Conservation (phyloP, 1,140 invertebrate genomes). For the Hycleus cichorii region DNA sequence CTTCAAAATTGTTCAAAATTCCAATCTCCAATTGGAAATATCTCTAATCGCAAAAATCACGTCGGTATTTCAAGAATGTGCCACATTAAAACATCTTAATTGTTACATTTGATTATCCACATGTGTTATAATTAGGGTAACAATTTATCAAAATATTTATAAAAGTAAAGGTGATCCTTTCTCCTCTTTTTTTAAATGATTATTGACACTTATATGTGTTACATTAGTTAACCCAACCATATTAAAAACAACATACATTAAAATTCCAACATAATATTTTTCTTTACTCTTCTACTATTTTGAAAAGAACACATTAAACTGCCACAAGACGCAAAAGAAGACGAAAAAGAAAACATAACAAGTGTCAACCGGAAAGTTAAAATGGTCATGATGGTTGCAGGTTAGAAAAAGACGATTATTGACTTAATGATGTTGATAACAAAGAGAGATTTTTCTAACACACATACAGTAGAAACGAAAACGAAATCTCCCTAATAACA, state of each 20-base stretch:
- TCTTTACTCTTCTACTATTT: neutral
- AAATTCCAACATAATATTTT: constrained; percentile 7
- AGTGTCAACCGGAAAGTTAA: constrained; percentile 26
- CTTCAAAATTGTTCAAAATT: too few relatives aligned
- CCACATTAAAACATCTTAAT: too few relatives aligned
- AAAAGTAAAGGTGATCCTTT: neutral
- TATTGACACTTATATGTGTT: neutral
- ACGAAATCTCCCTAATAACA: neutral
- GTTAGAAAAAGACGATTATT: too few relatives aligned
- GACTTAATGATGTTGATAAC: constrained; percentile 23
- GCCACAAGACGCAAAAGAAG: constrained; percentile 23
- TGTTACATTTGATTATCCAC: too few relatives aligned
- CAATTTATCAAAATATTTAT: neutral
- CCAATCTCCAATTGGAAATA: too few relatives aligned
- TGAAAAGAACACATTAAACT: constrained; percentile 12
- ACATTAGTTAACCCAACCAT: neutral
- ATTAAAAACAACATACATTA: constrained; percentile 2
- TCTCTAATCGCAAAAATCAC: too few relatives aligned
- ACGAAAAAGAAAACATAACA: constrained; percentile 23
- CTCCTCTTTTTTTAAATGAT: neutral
- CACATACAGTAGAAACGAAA: too few relatives aligned
- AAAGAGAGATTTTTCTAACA: constrained; percentile 8
- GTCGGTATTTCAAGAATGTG: too few relatives aligned
- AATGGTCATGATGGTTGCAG: too few relatives aligned
- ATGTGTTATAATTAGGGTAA: neutral